A percentile compares a stretch with the other conserved stretches of the same genome.
phyloP scores from a whole-genome alignment of 2,797 vertebrate genomes.

The Gymnothorax javanicus region DNA sequence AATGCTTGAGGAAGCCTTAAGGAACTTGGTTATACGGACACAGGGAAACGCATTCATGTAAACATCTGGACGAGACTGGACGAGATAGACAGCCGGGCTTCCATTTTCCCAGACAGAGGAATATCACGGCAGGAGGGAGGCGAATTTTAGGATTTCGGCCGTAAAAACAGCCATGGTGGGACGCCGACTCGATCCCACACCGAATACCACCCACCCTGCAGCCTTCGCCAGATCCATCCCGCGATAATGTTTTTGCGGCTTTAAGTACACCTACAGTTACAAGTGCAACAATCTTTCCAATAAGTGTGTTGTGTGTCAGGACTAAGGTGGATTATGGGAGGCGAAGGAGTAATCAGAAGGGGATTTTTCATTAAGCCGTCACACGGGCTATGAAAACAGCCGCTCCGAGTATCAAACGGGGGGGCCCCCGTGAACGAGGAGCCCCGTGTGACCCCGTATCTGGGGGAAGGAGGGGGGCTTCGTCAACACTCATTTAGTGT shows the following conservation, averaged over 20 bases:
- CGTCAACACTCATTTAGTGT: conserved; percentile 28
- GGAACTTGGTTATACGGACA: no score
- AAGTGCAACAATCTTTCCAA: conserved; percentile 39
- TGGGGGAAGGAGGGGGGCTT: neutral
- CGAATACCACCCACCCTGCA: conserved; percentile 41
- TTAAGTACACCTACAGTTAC: conserved; percentile 40
- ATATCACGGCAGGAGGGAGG: no score
- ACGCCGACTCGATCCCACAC: neutral
- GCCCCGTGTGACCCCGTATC: neutral
- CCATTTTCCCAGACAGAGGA: no score
- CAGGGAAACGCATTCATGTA: no score
- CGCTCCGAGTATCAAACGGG: conserved; percentile 31
- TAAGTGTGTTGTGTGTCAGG: conserved; percentile 39
- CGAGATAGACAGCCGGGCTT: no score
- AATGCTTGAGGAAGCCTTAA: no score
- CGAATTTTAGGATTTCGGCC: no score
- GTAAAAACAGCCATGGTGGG: neutral
- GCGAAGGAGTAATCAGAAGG: conserved; percentile 17
- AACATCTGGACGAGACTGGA: no score
- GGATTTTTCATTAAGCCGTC: conserved; percentile 33
- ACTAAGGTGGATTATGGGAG: conserved; percentile 19
- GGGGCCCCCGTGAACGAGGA: neutral
- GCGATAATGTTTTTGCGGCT: conserved; percentile 39
- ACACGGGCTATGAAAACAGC: conserved; percentile 43
- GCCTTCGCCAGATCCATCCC: conserved; percentile 47